These are phyloP conservation scores for Microtus richardsoni DNA, from an alignment of 2,113 vertebrate species.

Conservation along the genomic window DNA sequence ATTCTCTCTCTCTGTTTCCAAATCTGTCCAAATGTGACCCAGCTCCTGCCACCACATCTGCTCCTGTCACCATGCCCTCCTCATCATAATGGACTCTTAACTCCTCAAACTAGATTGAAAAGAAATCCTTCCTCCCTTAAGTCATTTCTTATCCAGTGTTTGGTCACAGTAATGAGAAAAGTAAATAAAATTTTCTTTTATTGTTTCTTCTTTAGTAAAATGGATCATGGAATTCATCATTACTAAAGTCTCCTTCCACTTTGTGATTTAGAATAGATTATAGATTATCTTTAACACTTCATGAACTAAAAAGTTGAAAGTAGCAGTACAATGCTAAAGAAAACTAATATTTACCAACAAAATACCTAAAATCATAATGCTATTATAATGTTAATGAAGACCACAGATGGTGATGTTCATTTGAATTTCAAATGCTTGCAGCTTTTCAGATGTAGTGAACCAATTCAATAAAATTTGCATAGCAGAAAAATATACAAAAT, in stretches of 20 bases:
- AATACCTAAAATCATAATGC: constrained; percentile 71
- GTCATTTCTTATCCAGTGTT: background rate
- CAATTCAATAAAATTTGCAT: constrained; percentile 65
- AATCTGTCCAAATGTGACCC: background rate
- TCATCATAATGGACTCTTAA: background rate
- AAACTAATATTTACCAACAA: constrained; percentile 65
- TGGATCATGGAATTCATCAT: constrained; percentile 3
- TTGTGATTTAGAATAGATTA: constrained; percentile 18
- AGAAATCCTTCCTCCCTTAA: background rate
- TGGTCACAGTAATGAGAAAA: background rate
- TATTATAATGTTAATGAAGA: constrained; percentile 67
- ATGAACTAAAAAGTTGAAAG: constrained; percentile 46
- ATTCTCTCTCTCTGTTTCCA: background rate
- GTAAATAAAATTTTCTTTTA: background rate
- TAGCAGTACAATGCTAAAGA: constrained; percentile 41
- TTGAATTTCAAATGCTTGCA: constrained; percentile 71
- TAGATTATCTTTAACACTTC: constrained; percentile 25
- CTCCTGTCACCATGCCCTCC: no score
- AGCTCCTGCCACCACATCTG: background rate
- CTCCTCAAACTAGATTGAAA: background rate
- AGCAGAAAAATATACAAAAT: constrained; percentile 58
- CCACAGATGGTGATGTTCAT: constrained; percentile 72
- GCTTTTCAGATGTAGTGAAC: constrained; percentile 75
- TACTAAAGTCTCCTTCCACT: background rate
- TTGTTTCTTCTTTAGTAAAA: constrained; percentile 39